phyloP scores from a whole-genome alignment of 2,888 invertebrate species.

The Plebejus melissa region DNA sequence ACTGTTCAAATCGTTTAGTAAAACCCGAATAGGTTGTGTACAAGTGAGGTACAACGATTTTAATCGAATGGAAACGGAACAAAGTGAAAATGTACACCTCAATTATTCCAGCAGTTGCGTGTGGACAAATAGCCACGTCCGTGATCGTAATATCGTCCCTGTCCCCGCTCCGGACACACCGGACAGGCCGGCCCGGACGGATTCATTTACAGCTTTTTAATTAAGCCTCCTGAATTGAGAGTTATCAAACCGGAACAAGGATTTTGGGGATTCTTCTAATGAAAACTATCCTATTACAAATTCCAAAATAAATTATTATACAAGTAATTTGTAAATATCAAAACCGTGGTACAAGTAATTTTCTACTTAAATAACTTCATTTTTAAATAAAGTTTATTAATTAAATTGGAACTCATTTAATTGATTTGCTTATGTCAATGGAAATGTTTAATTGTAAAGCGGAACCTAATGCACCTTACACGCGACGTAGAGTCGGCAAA shows the following conservation, averaged over 20 bases:
- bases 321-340: too few relatives aligned
- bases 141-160: slow-evolving; percentile 50
- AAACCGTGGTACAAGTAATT: too few relatives aligned
- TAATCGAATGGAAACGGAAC: slow-evolving; percentile 79
- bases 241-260: too few relatives aligned
- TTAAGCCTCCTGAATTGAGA: not conserved
- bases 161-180: too few relatives aligned
- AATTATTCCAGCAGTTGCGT: slow-evolving; percentile 72
- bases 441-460: not conserved
- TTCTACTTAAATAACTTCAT: too few relatives aligned
- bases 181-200: slow-evolving; percentile 31
- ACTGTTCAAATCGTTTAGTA: slow-evolving; percentile 78
- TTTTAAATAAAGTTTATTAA: too few relatives aligned
- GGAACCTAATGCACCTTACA: not conserved
- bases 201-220: slow-evolving; percentile 28
- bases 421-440: not conserved
- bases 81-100: slow-evolving; percentile 79
- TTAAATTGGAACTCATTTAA: too few relatives aligned
- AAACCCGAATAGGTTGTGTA: slow-evolving; percentile 74
- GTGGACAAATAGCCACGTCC: slow-evolving; percentile 70
- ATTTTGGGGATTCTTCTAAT: too few relatives aligned
- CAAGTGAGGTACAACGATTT: slow-evolving; percentile 75
- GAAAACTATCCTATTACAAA: too few relatives aligned
- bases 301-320: too few relatives aligned
- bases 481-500: slow-evolving; percentile 4